Percentiles rank a stretch among this genome's conserved stretches.
Conservation (phyloP, 2,797 vertebrate genomes). For the Darevskia mixta region DNA sequence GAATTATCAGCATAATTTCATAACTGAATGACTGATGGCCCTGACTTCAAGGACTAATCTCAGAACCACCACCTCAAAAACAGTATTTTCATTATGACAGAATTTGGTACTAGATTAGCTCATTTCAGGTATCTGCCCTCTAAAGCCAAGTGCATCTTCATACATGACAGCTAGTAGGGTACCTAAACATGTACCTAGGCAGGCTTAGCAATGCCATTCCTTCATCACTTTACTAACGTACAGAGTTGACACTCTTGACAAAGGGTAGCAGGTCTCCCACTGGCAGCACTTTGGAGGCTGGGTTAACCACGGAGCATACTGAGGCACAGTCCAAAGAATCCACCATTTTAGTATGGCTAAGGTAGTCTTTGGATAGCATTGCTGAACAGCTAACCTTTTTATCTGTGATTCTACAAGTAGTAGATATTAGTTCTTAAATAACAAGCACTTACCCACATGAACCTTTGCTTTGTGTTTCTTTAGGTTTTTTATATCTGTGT, state of each 20-base stretch:
- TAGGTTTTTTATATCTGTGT: slow-evolving; percentile 95
- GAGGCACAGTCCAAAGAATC: background rate
- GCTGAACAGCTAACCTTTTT: background rate
- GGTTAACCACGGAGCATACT: background rate
- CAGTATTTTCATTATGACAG: background rate
- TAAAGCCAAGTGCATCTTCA: background rate
- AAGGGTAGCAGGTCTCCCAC: background rate
- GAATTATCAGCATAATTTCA: background rate
- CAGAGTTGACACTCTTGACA: background rate
- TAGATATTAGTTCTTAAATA: background rate
- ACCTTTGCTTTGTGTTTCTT: slow-evolving; percentile 96
- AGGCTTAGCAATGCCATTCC: background rate
- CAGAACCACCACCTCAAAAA: background rate
- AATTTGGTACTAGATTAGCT: background rate
- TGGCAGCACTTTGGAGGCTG: background rate
- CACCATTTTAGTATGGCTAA: background rate
- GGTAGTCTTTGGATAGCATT: background rate
- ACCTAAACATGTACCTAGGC: background rate
- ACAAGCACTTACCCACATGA: slow-evolving; percentile 85
- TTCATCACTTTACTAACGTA: background rate
- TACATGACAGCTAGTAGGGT: background rate
- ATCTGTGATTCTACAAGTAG: background rate
- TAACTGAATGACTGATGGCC: background rate
- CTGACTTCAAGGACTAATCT: background rate
- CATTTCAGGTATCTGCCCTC: background rate